Base-by-base conservation (phyloP, 2,797 vertebrate species). In the Todus mexicanus region DNA sequence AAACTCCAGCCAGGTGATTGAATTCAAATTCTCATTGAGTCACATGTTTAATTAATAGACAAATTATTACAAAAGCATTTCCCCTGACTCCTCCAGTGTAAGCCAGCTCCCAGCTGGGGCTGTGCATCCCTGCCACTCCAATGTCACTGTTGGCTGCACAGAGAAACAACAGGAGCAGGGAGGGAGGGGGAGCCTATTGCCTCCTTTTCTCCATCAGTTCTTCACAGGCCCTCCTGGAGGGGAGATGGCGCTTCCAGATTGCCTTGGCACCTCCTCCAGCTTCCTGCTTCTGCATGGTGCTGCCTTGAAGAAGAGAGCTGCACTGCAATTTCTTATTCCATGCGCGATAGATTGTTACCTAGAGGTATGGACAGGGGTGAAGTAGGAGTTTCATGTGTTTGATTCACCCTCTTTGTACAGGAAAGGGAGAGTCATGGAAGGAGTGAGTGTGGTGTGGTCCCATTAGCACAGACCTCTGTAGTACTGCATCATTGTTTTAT, bases 101-200 rank as follows among this genome's bases (percentile, higher is more conserved):
- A 70, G 33, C 63, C 70, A 29, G 45, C 71, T 82, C 48, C 68
- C 47, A 61, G 29, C 29, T 56, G 73, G 33, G 27, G 40, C 74
- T 31, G 33, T 0, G 1, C 3, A 1, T 65, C 26, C 40, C 48
- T 8, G 1, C 35, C n/a, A 7, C 43, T n/a, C 29, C 2, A 0
- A 0, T 7, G 20, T 20, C 42, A 5, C 20, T 2, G 5, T 2
- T 61, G 47, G 45, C 61, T 23, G 42, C 0, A 0, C 4, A 0
- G 23, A 12, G 29, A 27, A 20, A 11, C 3, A 3, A 47, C 29
- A 38, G 68, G 64, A 85, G 75, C 47, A 9, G 43, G 15, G 42
- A 71, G 29, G 61, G 11, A 65, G 6, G 40, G 20, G 27, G 40
- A 14, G 19, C 15, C 12, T 84, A 31, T 63, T 5, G 2, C 12